Base-by-base conservation (phyloP, 2,797 vertebrate species). In the Podargus strigoides region DNA sequence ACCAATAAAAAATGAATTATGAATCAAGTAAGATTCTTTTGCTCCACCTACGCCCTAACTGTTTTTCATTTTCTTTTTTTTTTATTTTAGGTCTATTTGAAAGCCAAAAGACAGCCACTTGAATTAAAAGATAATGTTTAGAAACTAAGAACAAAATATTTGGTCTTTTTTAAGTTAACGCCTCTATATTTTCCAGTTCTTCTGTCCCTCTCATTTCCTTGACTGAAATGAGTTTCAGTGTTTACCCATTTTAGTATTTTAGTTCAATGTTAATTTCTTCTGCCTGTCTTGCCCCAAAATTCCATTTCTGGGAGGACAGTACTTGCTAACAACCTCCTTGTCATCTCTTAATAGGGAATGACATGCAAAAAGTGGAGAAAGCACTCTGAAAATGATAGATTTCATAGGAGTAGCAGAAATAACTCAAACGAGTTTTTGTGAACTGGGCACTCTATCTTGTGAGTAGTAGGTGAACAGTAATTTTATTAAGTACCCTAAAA, bases 401-500 rank as follows among this genome's bases (percentile, higher is more conserved):
- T 85, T 89, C 34, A 16, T 62, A 18, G 11, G 55, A 88, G 37
- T 27, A 32, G 19, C 32, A 66, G 46, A 44, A 72, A 47, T 59
- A 90, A 68, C 47, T 80, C 46, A 53, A 73, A 81, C 0, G 6
- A 55, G 64, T 3, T 82, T 85, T 84, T 73, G 37, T 78, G 62
- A 92, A 85, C 87, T 55, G 46, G 50, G 18, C 12, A 37, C 27
- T 73, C 70, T 86, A 13, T 90, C 63, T 85, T 73, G 55, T 66
- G 59, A 91, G 62, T 46, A 52, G 74, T 56, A 93, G 87, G 87
- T 93, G 80, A 90, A 74, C 5, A 14, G 37, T 92, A 95, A 94
- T 96, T 94, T 87, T 88, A 96, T 96, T 90, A 87, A 44, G 49
- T 39, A 68, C 64, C 86, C 44, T 87, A 88, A 87, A 92, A 94